Base-by-base conservation (phyloP, 1,140 invertebrate species). In the Delia radicum region DNA sequence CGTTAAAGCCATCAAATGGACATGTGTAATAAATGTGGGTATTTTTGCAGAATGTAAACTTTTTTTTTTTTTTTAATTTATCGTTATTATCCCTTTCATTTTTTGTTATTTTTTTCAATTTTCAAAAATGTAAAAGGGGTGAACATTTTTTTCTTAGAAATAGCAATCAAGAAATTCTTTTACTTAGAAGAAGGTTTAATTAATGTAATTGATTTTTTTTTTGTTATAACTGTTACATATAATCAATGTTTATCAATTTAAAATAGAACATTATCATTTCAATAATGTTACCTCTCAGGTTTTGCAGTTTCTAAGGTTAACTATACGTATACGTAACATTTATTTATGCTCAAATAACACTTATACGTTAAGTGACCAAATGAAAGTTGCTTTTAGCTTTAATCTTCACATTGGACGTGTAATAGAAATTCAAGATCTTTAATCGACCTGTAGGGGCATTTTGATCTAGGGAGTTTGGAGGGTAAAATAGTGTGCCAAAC, bases 21-120 rank as follows among this genome's bases (percentile, higher is more conserved):
- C 48, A 55, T 55, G 18, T 55, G 48, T 55, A 55, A 55, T 55
- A 55, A 55, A 55, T 55, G 48, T 55, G 48, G 48, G 48, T 55
- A 55, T 55, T 55, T 55, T 55, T 55, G n/a, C 48, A 55, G n/a
- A 55, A 55, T 21, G 48, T 55, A 55, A 55, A n/a, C 13, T 37
- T 37, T 37, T 37, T 37, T 55, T 55, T 21, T 15, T 55, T 21
- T 55, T 55, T 55, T 55, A 55, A 55, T 55, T 55, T 55, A 55
- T 55, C 18, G 48, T 55, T 55, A 55, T 55, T 18, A 21, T 55
- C 37, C n/a, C 12, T 42, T 13, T 42, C 7, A 8, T 15, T 46
- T 15, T 46, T 15, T 55, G 7, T 55, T 24, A 0, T 55, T 55
- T 24, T 55, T 55, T 21, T 55, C 24, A 55, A 55, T 55, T 55